Evolutionary conservation across 1,140 invertebrate species (phyloP), one percentile per base, ranked within the genome.

Genomic region (Mya arenaria): DNA sequence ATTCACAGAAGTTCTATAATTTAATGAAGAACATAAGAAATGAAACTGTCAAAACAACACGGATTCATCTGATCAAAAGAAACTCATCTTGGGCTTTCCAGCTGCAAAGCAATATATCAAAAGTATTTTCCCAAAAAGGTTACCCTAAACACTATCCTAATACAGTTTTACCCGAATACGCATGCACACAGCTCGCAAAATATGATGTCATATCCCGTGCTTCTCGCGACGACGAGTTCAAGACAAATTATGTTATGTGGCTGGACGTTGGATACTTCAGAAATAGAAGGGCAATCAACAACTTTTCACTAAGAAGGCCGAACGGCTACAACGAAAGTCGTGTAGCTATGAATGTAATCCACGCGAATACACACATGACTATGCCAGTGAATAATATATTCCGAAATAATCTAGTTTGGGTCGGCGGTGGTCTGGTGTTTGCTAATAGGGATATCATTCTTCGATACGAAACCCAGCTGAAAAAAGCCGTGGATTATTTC

Each of bases 191-290:
- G 56, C 84, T 87, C 74, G 66, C 88, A 19, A 88, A 88, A 77
- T 87, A 82, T 72, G 84, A 83, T 13, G 32, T 84, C 6, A 73
- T 89, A 1, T 41, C 48, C 2, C 23, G 80, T 15, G 72, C 87
- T 4, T 36, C 83, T 2, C 44, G 77, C 6, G 52, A 69, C 19
- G 60, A 84, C 48, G 60, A 69, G 28, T 86, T 88, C 34, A 44
- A 44, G 1, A 82, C 84, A 2, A 62, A 68, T 36, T 85, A 85
- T 63, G 84, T 82, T 48, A 84, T 84, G 23, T 89, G 88, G 88
- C 13, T 89, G 13, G 88, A 89, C 72, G 60, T 87, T 13, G 88
- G 88, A 5, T 88, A 87, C 69, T 89, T 88, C 41, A 78, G 87
- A 19, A 83, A 87, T 34, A 56, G 87, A 19, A 36, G 78, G 4